Evolutionary conservation across 2,113 vertebrate genomes (phyloP).

Genomic region (Ptyas mucosa): DNA sequence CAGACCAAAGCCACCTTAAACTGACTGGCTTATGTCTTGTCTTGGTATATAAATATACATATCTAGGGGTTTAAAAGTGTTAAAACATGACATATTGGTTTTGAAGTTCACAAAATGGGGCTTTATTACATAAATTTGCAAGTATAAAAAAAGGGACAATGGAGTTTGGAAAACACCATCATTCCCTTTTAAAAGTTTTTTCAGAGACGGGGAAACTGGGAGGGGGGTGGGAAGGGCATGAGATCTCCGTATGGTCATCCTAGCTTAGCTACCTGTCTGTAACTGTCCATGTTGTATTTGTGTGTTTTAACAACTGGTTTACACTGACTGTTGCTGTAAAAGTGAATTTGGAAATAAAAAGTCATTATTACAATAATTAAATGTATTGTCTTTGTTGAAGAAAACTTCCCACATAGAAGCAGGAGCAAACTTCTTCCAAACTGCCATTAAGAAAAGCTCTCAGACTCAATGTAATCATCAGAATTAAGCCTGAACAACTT

Average conservation of each 20-base stretch:
- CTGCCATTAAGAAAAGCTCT: background rate
- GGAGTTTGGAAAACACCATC: slow-evolving; percentile 62
- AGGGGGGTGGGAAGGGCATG: slow-evolving; percentile 59
- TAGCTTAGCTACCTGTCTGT: slow-evolving; percentile 89
- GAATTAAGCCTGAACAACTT: background rate
- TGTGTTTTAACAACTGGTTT: slow-evolving; percentile 94
- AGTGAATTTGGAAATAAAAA: slow-evolving; percentile 99
- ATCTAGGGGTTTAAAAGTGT: slow-evolving; percentile 53
- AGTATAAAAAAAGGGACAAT: slow-evolving; percentile 38
- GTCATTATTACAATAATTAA: slow-evolving; percentile 73
- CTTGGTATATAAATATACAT: slow-evolving; percentile 48
- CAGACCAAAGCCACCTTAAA: background rate
- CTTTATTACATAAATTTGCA: slow-evolving; percentile 25
- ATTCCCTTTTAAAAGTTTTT: slow-evolving; percentile 43
- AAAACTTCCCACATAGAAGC: background rate
- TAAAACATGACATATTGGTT: slow-evolving; percentile 45
- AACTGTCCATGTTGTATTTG: slow-evolving; percentile 85
- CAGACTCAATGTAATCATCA: background rate
- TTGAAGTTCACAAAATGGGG: slow-evolving; percentile 41
- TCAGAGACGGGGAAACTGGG: slow-evolving; percentile 37
- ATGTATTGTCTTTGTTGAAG: background rate
- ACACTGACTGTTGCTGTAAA: slow-evolving; percentile 91
- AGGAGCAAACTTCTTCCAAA: background rate
- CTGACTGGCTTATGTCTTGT: background rate
- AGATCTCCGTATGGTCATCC: slow-evolving; percentile 74